These are phyloP conservation scores for Merodon equestris DNA, from an alignment of 2,888 invertebrate species.

Conservation along the genomic window DNA sequence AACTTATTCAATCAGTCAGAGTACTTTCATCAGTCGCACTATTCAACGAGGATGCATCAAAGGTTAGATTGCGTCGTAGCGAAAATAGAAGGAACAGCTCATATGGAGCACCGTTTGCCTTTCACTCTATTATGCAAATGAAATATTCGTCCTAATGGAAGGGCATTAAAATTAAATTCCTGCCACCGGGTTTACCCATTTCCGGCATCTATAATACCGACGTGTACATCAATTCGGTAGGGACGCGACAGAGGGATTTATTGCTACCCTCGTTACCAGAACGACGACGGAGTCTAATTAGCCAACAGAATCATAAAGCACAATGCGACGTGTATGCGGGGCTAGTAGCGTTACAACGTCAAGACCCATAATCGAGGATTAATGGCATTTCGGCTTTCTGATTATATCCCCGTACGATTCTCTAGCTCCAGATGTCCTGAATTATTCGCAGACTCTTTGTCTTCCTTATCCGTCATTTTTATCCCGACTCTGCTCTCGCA, in stretches of 20 bases:
- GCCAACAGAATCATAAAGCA: no score
- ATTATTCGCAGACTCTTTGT: conserved; percentile 14
- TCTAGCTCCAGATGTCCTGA: conserved; percentile 32
- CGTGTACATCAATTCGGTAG: conserved; percentile 23
- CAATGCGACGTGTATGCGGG: no score
- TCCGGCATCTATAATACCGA: conserved; percentile 38
- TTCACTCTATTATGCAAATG: conserved; percentile 4
- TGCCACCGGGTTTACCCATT: conserved; percentile 30
- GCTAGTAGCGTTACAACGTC: no score
- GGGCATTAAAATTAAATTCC: conserved; percentile 49
- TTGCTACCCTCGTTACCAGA: conserved; percentile 12
- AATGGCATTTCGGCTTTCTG: conserved; percentile 47
- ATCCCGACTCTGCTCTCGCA: not conserved
- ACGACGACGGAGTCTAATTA: no score
- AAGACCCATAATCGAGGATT: conserved; percentile 55
- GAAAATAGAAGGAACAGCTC: no score
- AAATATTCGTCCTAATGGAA: conserved; percentile 52
- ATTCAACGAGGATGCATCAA: no score
- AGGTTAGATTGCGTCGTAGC: no score
- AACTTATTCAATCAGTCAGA: no score
- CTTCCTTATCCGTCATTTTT: conserved; percentile 6
- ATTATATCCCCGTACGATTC: conserved; percentile 46
- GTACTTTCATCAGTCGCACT: no score
- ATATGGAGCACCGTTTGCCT: no score
- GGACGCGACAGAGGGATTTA: conserved; percentile 43